phyloP scores from a whole-genome alignment of 23 tunicate genomes.

The Trididemnum miniatum region DNA sequence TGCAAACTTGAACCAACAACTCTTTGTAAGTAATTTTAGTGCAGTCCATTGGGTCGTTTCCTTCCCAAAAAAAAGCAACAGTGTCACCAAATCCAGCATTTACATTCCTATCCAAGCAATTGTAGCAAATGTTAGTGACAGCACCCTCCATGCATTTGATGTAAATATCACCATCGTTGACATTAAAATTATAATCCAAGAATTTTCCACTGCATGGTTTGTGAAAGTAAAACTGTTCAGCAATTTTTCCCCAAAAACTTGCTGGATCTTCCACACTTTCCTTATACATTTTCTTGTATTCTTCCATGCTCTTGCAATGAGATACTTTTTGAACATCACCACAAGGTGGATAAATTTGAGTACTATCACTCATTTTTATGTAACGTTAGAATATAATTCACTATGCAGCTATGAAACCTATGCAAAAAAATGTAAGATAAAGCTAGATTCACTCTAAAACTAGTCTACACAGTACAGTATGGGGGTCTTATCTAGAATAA shows the following conservation, averaged over 20 bases:
- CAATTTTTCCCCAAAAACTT: slow-evolving; percentile 67
- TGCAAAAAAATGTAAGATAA: too few species aligned
- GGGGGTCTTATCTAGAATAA: too few species aligned
- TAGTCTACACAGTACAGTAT: too few species aligned
- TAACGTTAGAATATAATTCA: too few species aligned
- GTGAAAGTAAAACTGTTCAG: slow-evolving; percentile 78
- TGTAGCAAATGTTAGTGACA: slow-evolving; percentile 79
- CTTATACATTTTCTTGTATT: slow-evolving; percentile 65
- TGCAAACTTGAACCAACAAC: slow-evolving; percentile 75
- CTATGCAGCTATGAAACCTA: too few species aligned
- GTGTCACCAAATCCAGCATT: slow-evolving; percentile 68
- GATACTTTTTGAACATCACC: slow-evolving; percentile 43
- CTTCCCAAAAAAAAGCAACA: slow-evolving; percentile 91
- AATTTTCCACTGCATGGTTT: slow-evolving; percentile 40
- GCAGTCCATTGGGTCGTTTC: slow-evolving; percentile 87
- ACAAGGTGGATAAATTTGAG: slow-evolving; percentile 28
- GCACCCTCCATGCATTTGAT: slow-evolving; percentile 87
- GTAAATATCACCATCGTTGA: slow-evolving; percentile 59
- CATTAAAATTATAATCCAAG: slow-evolving; percentile 76
- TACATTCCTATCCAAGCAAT: slow-evolving; percentile 86
- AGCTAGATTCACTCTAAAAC: too few species aligned
- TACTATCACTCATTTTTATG: slow-evolving; percentile 8
- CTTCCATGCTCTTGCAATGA: slow-evolving; percentile 65
- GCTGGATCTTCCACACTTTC: slow-evolving; percentile 80
- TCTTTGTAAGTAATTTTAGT: slow-evolving; percentile 64